These are phyloP conservation scores for Tachina lurida DNA, from an alignment of 2,888 invertebrate genomes.

Conservation along the genomic window DNA sequence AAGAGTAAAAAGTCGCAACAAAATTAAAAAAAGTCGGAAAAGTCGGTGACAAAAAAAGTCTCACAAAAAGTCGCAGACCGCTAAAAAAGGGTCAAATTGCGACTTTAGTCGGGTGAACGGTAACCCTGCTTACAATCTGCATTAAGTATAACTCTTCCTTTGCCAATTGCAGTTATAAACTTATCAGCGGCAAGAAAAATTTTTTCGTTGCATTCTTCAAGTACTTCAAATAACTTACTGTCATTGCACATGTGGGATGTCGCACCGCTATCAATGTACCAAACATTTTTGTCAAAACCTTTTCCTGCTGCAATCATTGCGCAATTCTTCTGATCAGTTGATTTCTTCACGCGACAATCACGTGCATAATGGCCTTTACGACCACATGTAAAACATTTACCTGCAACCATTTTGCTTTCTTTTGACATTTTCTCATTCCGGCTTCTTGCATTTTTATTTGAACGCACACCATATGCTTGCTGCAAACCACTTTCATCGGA, in stretches of 20 bases:
- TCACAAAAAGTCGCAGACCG: too few species aligned
- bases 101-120: too few species aligned
- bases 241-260: not conserved
- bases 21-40: too few species aligned
- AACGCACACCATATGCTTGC: too few species aligned
- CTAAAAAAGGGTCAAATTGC: too few species aligned
- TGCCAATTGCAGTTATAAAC: too few species aligned
- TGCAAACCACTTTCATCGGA: not conserved
- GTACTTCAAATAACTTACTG: not conserved
- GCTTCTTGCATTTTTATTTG: not conserved
- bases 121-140: too few species aligned
- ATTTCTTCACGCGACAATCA: not conserved
- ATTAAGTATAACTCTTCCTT: too few species aligned
- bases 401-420: constrained; percentile 11
- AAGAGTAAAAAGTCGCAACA: too few species aligned
- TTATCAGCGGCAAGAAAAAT: too few species aligned
- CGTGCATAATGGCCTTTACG: constrained; percentile 12
- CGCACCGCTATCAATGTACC: constrained; percentile 11
- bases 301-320: not conserved
- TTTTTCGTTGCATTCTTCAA: too few species aligned
- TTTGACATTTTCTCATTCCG: not conserved
- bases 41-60: too few species aligned
- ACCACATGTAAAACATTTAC: constrained; percentile 41
- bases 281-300: not conserved
- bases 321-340: not conserved